phyloP scores from a whole-genome alignment of 2,113 vertebrate species.

The Ariopsis seemanni region DNA sequence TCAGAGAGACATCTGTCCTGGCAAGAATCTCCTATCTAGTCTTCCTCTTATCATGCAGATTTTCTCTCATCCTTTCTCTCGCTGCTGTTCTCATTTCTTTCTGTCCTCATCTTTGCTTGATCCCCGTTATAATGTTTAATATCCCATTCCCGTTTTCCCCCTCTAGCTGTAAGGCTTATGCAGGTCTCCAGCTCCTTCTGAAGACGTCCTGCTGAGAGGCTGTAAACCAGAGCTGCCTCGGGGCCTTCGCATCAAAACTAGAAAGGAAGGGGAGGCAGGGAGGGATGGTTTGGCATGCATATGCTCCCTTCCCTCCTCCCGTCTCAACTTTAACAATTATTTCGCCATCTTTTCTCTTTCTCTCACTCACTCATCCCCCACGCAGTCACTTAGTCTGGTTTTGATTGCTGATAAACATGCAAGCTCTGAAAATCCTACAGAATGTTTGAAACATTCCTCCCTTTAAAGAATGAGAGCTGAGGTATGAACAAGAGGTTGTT shows the following conservation, averaged over 20 bases:
- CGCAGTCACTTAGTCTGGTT: background rate
- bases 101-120: conserved; percentile 16
- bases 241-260: conserved; percentile 50
- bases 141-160: conserved; percentile 26
- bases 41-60: conserved; percentile 49
- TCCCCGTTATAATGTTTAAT: conserved; percentile 44
- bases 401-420: conserved; percentile 1
- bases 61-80: conserved; percentile 32
- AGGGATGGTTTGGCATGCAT: conserved; percentile 41
- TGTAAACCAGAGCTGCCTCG: conserved; percentile 38
- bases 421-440: background rate
- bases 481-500: background rate
- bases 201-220: conserved; percentile 48
- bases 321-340: conserved; percentile 42
- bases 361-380: background rate
- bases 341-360: conserved; percentile 44
- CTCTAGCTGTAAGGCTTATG: conserved; percentile 45
- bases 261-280: conserved; percentile 23
- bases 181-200: conserved; percentile 32
- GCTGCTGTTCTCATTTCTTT: conserved; percentile 7
- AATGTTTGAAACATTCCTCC: background rate
- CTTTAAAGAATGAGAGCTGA: background rate
- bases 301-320: conserved; percentile 29
- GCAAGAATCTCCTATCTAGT: conserved; percentile 22
- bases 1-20: conserved; percentile 50